Conservation (phyloP, 1,140 invertebrate genomes). For the Pogonomyrmex barbatus region DNA sequence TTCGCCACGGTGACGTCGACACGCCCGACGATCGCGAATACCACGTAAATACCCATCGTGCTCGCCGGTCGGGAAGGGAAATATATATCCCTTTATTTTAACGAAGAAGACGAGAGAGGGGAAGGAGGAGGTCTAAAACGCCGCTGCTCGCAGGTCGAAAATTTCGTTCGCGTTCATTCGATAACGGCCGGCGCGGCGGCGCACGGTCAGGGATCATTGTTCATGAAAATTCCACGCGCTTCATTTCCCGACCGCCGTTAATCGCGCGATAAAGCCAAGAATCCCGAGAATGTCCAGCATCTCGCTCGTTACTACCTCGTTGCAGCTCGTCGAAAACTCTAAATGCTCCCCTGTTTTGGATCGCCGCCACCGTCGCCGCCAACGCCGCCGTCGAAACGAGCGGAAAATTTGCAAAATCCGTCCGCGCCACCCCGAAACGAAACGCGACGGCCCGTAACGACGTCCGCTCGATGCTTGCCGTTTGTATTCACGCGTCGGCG, state of each 20-base stretch:
- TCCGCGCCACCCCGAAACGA: neutral
- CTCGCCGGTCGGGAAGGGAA: too few species aligned
- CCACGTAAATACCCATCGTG: too few species aligned
- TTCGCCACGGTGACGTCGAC: neutral
- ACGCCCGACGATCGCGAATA: neutral
- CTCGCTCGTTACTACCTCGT: slow-evolving; percentile 31
- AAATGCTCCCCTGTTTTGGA: neutral
- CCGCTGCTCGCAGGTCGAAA: neutral
- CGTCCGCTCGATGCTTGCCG: neutral
- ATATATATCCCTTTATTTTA: neutral
- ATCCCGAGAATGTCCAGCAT: slow-evolving; percentile 39
- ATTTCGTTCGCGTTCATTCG: slow-evolving; percentile 15
- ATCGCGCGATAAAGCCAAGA: slow-evolving; percentile 39
- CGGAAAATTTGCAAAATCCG: slow-evolving; percentile 48
- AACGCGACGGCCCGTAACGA: neutral
- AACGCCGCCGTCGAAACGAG: neutral
- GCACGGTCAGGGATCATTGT: neutral
- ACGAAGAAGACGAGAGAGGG: too few species aligned
- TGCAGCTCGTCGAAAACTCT: neutral
- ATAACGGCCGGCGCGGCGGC: neutral
- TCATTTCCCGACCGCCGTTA: slow-evolving; percentile 50
- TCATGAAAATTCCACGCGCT: slow-evolving; percentile 52
- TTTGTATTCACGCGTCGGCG: slow-evolving; percentile 22
- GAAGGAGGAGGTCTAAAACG: neutral
- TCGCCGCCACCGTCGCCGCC: too few species aligned